Evolutionary conservation across 2,888 invertebrate genomes (phyloP).

Genomic region (Odontocolon sp.): DNA sequence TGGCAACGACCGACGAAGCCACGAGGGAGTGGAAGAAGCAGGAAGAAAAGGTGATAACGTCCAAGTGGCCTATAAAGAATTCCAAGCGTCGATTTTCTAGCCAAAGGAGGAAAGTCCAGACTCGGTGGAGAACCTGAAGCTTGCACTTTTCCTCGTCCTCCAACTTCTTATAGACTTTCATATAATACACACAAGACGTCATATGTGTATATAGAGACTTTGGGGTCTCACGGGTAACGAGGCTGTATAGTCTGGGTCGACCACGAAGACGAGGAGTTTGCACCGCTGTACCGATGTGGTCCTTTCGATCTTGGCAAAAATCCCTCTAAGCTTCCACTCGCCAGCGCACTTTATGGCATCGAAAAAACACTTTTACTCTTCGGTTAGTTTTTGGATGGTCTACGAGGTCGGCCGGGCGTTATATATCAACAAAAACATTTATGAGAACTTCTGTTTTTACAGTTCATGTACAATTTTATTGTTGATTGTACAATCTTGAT

Average conservation of each 20-base stretch:
- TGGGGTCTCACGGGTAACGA: background rate
- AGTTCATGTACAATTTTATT: background rate
- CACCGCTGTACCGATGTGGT: no score
- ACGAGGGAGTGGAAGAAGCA: background rate
- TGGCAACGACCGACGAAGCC: background rate
- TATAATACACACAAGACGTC: background rate
- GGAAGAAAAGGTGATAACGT: slow-evolving; percentile 56
- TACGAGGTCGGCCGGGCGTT: no score
- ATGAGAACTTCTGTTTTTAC: background rate
- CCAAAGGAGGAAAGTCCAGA: slow-evolving; percentile 16
- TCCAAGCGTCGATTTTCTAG: slow-evolving; percentile 40
- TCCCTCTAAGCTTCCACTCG: no score
- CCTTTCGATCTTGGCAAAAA: no score
- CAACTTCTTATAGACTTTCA: background rate
- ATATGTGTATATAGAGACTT: background rate
- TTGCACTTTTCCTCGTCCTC: background rate
- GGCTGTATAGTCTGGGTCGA: no score
- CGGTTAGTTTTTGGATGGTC: no score
- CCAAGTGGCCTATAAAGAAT: slow-evolving; percentile 61
- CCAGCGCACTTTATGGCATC: no score
- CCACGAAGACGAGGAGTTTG: no score
- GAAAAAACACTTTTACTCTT: no score
- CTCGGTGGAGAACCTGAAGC: background rate
- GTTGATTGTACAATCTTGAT: background rate
- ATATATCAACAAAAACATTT: background rate